phyloP scores from a whole-genome alignment of 2,797 vertebrate genomes.

The Cheirogaleus major region DNA sequence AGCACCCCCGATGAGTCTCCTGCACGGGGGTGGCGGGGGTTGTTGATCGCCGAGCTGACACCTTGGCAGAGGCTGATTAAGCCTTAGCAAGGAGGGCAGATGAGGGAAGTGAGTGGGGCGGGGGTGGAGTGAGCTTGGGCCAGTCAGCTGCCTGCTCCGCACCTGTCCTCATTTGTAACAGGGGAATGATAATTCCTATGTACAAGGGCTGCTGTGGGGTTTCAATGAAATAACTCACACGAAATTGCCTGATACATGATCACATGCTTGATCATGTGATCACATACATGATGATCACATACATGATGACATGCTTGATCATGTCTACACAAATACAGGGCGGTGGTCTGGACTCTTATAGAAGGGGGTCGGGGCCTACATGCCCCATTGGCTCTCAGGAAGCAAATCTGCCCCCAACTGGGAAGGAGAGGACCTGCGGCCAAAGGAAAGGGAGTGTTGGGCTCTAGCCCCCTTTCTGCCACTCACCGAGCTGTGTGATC shows the following conservation, averaged over 20 bases:
- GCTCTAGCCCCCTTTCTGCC: not conserved
- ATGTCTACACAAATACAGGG: not conserved
- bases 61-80: not conserved
- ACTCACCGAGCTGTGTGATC: not conserved
- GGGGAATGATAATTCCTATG: not conserved
- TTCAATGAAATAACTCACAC: not conserved
- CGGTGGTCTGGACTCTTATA: not conserved
- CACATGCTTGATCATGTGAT: accelerated
- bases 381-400: not conserved
- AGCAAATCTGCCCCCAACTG: not conserved
- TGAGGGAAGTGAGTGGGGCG: not conserved
- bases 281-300: too few species aligned
- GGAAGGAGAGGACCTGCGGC: not conserved
- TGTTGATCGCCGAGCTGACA: not conserved
- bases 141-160: too few species aligned
- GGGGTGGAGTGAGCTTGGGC: not conserved
- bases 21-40: not conserved
- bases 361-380: not conserved
- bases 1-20: not conserved
- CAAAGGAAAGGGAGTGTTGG: not conserved
- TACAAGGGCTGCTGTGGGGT: not conserved
- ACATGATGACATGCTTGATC: accelerated
- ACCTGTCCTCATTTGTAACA: not conserved
- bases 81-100: not conserved
- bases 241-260: not conserved